phyloP scores from a whole-genome alignment of 1,140 invertebrate species.

The Diorhabda sublineata region DNA sequence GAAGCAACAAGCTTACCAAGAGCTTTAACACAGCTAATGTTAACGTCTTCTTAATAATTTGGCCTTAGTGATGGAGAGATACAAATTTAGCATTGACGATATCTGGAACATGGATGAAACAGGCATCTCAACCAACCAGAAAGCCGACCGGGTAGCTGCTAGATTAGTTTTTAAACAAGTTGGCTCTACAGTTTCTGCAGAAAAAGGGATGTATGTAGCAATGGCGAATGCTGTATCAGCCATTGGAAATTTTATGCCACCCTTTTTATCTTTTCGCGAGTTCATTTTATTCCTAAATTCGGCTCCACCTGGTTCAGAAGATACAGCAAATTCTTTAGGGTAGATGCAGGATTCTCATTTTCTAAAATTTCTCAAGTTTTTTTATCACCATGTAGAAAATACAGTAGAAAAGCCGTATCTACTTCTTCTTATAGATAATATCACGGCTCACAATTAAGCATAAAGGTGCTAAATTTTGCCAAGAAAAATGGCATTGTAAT shows the following conservation, averaged over 20 bases:
- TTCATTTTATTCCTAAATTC: too few relatives aligned
- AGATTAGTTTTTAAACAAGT: slow-evolving; percentile 41
- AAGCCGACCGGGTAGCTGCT: slow-evolving; percentile 43
- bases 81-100: slow-evolving; percentile 38
- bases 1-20: neutral
- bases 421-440: slow-evolving; percentile 1
- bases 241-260: slow-evolving; percentile 31
- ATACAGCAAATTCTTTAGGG: too few relatives aligned
- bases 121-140: slow-evolving; percentile 48
- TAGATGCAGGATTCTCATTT: too few relatives aligned
- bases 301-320: too few relatives aligned
- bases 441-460: neutral
- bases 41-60: slow-evolving; percentile 34
- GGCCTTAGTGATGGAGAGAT: slow-evolving; percentile 35
- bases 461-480: neutral
- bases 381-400: too few relatives aligned
- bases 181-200: slow-evolving; percentile 42
- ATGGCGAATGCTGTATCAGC: slow-evolving; percentile 42
- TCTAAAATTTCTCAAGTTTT: too few relatives aligned
- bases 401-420: too few relatives aligned
- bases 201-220: slow-evolving; percentile 48
- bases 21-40: slow-evolving; percentile 13
- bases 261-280: too few relatives aligned
- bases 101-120: slow-evolving; percentile 50
- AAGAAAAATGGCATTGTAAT: neutral